Percentiles rank a stretch among this genome's conserved stretches.
These are phyloP conservation scores for Lordiphosa fenestrarum DNA, from an alignment of 2,888 invertebrate genomes.

Conservation along the genomic window DNA sequence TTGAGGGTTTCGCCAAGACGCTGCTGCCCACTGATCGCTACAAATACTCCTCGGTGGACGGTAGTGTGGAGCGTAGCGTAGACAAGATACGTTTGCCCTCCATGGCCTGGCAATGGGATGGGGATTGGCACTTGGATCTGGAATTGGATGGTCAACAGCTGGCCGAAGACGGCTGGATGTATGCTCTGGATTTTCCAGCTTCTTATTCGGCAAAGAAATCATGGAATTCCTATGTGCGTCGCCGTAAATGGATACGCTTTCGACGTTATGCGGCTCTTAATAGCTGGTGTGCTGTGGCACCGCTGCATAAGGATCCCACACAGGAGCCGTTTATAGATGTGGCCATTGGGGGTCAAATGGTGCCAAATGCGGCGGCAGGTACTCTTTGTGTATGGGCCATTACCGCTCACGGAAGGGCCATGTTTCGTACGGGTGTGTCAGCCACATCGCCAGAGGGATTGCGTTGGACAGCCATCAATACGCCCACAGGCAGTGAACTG, in stretches of 20 bases:
- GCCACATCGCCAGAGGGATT: conserved; percentile 92
- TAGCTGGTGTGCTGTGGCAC: conserved; percentile 95
- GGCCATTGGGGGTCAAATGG: conserved; percentile 91
- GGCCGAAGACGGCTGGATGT: conserved; percentile 96
- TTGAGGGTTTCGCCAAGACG: conserved; percentile 91
- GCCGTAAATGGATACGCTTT: conserved; percentile 94
- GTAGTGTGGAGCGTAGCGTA: conserved; percentile 88
- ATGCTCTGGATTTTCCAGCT: conserved; percentile 94
- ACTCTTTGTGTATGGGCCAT: conserved; percentile 94
- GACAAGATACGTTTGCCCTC: conserved; percentile 93
- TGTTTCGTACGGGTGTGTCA: conserved; percentile 91
- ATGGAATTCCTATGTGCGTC: conserved; percentile 94
- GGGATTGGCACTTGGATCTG: conserved; percentile 93
- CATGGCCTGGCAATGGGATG: conserved; percentile 98
- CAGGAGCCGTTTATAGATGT: conserved; percentile 96
- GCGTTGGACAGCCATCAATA: conserved; percentile 90
- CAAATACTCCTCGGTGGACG: conserved; percentile 92
- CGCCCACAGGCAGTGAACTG: conserved; percentile 90
- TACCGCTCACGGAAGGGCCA: conserved; percentile 93
- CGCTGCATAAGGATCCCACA: conserved; percentile 93
- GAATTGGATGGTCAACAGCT: conserved; percentile 92
- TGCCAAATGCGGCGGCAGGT: conserved; percentile 89
- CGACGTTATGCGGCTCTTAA: conserved; percentile 93
- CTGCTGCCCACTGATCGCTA: conserved; percentile 93
- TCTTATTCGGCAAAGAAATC: conserved; percentile 89